A percentile compares a stretch with the other conserved stretches of the same genome.
phyloP scores from a whole-genome alignment of 1,140 invertebrate species.

The Cataglyphis hispanica region DNA sequence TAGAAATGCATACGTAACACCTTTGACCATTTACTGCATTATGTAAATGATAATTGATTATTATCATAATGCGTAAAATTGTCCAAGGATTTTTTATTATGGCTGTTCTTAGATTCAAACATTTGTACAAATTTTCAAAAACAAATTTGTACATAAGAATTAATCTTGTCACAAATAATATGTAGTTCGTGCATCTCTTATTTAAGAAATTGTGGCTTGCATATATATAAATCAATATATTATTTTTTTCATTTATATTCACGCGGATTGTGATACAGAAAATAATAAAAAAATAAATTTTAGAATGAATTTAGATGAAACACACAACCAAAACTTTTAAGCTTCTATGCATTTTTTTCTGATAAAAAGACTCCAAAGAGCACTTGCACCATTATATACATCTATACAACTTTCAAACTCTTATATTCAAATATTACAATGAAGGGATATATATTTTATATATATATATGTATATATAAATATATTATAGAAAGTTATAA shows the following conservation, averaged over 20 bases:
- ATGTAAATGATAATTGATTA: constrained; percentile 18
- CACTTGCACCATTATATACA: constrained; percentile 63
- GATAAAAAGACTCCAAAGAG: constrained; percentile 43
- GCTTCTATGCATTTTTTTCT: constrained; percentile 28
- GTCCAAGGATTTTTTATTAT: neutral
- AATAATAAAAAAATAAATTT: constrained; percentile 24
- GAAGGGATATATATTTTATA: constrained; percentile 52
- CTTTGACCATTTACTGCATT: constrained; percentile 43
- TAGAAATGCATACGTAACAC: constrained; percentile 48
- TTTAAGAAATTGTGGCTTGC: constrained; percentile 32
- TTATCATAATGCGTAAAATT: constrained; percentile 31
- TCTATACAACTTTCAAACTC: constrained; percentile 68
- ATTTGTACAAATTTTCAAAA: constrained; percentile 40
- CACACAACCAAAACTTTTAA: constrained; percentile 71
- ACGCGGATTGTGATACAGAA: neutral
- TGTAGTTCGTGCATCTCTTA: constrained; percentile 26
- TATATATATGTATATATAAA: constrained; percentile 42
- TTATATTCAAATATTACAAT: constrained; percentile 61
- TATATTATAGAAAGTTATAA: constrained; percentile 64
- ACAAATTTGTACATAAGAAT: constrained; percentile 57
- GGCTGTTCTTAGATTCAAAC: neutral
- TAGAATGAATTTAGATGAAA: constrained; percentile 39
- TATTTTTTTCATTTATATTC: neutral
- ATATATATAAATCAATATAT: constrained; percentile 7
- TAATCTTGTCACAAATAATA: constrained; percentile 14